These are phyloP conservation scores for Rhyacophila evoluta DNA, from an alignment of 2,888 invertebrate species.

Conservation along the genomic window DNA sequence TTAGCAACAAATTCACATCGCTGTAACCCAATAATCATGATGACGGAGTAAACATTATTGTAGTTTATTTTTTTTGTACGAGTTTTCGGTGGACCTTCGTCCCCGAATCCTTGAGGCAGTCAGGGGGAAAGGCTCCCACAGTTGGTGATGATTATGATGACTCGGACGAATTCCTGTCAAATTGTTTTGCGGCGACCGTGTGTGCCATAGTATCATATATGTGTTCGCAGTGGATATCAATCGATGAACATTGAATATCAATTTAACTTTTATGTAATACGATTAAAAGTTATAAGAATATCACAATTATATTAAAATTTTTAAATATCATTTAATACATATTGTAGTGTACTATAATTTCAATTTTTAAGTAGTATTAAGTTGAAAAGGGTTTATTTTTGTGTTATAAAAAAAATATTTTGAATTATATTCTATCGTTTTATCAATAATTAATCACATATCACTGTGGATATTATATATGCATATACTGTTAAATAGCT, in stretches of 20 bases:
- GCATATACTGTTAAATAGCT: no score
- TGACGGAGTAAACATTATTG: background rate
- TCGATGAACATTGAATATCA: background rate
- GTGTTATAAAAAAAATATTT: no score
- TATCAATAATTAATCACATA: no score
- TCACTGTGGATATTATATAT: no score
- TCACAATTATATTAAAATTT: no score
- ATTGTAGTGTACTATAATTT: no score
- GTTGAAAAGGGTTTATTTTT: no score
- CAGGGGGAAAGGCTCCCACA: background rate
- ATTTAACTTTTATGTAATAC: no score
- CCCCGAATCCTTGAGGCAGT: slow-evolving; percentile 8
- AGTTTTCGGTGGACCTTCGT: background rate
- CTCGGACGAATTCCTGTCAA: slow-evolving; percentile 47
- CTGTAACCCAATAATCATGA: background rate
- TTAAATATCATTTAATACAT: no score
- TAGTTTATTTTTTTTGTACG: background rate
- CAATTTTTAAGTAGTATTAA: no score
- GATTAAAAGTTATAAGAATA: no score
- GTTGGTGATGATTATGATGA: slow-evolving; percentile 38
- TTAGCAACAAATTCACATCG: background rate
- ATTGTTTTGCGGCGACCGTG: slow-evolving; percentile 34
- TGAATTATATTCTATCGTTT: no score
- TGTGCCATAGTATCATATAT: background rate
- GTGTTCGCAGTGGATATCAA: background rate